These are phyloP conservation scores for Polypterus senegalus DNA, from an alignment of 2,113 vertebrate genomes.

Conservation along the genomic window DNA sequence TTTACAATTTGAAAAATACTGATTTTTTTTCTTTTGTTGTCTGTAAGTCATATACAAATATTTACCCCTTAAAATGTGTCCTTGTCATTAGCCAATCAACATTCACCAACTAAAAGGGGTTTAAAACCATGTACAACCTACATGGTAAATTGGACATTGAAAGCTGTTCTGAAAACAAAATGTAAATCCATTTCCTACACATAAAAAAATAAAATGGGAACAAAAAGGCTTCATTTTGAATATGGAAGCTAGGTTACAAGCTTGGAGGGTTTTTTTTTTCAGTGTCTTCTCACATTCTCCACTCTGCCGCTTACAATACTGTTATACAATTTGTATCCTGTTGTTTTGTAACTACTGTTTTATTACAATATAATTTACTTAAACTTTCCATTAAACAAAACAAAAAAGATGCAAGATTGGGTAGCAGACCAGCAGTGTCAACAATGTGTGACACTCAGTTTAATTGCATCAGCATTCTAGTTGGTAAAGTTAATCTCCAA, in stretches of 20 bases:
- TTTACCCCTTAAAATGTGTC: slow-evolving; percentile 34
- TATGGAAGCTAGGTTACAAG: slow-evolving; percentile 81
- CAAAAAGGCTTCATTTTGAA: slow-evolving; percentile 52
- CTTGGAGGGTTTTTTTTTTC: slow-evolving; percentile 56
- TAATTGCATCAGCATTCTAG: slow-evolving; percentile 85
- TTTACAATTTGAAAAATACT: slow-evolving; percentile 99
- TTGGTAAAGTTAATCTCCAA: slow-evolving; percentile 69
- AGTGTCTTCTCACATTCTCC: slow-evolving; percentile 64
- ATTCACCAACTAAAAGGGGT: slow-evolving; percentile 52
- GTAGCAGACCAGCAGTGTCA: slow-evolving; percentile 71
- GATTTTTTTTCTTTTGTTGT: slow-evolving; percentile 51
- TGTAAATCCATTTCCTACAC: slow-evolving; percentile 61
- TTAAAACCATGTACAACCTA: slow-evolving; percentile 56
- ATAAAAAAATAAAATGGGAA: slow-evolving; percentile 47
- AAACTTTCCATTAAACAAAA: slow-evolving; percentile 84
- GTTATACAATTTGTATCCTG: slow-evolving; percentile 70
- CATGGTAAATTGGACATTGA: slow-evolving; percentile 74
- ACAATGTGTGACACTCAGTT: slow-evolving; percentile 51
- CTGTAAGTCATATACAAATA: slow-evolving; percentile 28
- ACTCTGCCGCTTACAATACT: slow-evolving; percentile 91
- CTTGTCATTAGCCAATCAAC: slow-evolving; percentile 63
- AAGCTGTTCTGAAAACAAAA: slow-evolving; percentile 74
- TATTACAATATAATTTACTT: slow-evolving; percentile 99
- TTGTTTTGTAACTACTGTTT: slow-evolving; percentile 75
- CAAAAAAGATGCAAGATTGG: slow-evolving; percentile 54